Evolutionary conservation across 2,797 vertebrate species (phyloP).

Genomic region (Arrhamphus sclerolepis): DNA sequence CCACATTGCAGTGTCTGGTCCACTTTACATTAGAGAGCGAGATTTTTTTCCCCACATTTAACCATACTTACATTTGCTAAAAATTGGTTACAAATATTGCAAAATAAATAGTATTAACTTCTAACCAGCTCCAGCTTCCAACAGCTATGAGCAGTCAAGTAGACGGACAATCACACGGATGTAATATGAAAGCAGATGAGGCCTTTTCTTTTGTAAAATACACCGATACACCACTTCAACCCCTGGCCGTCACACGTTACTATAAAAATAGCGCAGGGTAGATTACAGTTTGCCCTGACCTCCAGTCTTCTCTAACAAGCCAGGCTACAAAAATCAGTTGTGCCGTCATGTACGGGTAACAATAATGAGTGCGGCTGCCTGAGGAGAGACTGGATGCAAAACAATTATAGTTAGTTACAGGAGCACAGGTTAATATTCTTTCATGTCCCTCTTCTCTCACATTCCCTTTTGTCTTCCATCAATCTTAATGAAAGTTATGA

Average conservation of each 20-base stretch:
- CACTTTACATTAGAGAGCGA: slow-evolving; percentile 44
- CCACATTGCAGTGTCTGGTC: slow-evolving; percentile 47
- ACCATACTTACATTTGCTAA: neutral
- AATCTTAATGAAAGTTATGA: slow-evolving; percentile 99
- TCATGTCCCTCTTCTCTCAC: slow-evolving; percentile 87
- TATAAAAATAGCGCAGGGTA: slow-evolving; percentile 75
- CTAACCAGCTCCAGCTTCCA: slow-evolving; percentile 7
- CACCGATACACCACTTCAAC: slow-evolving; percentile 57
- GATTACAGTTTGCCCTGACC: slow-evolving; percentile 80
- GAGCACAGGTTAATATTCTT: slow-evolving; percentile 99
- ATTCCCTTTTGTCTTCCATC: slow-evolving; percentile 91
- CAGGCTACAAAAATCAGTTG: slow-evolving; percentile 87
- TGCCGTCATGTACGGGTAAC: slow-evolving; percentile 91
- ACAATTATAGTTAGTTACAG: slow-evolving; percentile 96
- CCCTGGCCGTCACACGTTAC: slow-evolving; percentile 60
- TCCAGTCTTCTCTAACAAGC: slow-evolving; percentile 81
- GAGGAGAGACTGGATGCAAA: slow-evolving; percentile 92
- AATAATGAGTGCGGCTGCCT: slow-evolving; percentile 92
- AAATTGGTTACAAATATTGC: neutral
- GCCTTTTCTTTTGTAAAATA: slow-evolving; percentile 71
- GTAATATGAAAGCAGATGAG: slow-evolving; percentile 67
- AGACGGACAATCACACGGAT: slow-evolving; percentile 52
- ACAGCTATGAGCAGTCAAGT: slow-evolving; percentile 23
- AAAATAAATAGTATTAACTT: neutral
- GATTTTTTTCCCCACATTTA: neutral